These are phyloP conservation scores for Mylabris sibirica DNA, from an alignment of 2,888 invertebrate species.

Conservation along the genomic window DNA sequence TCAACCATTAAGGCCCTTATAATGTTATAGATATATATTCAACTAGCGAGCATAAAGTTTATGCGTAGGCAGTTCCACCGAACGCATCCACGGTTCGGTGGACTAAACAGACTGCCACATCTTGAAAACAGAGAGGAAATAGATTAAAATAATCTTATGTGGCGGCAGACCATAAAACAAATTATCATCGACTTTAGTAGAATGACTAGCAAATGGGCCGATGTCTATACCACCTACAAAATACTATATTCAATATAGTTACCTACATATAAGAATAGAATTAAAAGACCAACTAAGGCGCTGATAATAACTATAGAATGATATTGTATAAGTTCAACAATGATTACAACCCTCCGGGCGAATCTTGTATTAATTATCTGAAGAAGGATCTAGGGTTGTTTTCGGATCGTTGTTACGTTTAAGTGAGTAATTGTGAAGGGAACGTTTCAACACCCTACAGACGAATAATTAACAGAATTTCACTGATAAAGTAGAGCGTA, in stretches of 20 bases:
- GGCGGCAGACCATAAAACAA: constrained; percentile 54
- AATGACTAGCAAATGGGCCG: constrained; percentile 41
- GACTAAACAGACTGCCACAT: constrained; percentile 38
- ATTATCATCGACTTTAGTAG: constrained; percentile 49
- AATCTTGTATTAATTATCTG: neutral
- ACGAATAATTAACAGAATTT: neutral
- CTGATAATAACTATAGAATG: neutral
- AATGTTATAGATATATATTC: constrained; percentile 26
- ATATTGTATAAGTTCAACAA: constrained; percentile 2
- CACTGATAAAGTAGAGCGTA: neutral
- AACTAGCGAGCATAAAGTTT: constrained; percentile 32
- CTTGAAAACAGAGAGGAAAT: constrained; percentile 46
- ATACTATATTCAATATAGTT: neutral
- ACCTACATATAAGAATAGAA: neutral
- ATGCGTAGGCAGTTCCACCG: constrained; percentile 36
- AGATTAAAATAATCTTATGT: constrained; percentile 54
- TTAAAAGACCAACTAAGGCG: neutral
- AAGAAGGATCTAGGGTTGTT: neutral
- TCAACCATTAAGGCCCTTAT: constrained; percentile 18
- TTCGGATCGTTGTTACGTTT: neutral
- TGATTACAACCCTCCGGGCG: neutral
- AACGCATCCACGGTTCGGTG: constrained; percentile 36
- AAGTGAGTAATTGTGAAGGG: neutral
- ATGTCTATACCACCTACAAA: constrained; percentile 8
- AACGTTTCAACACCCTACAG: neutral